Conservation (phyloP, 2,797 vertebrate genomes). For the Girardinus metallicus region DNA sequence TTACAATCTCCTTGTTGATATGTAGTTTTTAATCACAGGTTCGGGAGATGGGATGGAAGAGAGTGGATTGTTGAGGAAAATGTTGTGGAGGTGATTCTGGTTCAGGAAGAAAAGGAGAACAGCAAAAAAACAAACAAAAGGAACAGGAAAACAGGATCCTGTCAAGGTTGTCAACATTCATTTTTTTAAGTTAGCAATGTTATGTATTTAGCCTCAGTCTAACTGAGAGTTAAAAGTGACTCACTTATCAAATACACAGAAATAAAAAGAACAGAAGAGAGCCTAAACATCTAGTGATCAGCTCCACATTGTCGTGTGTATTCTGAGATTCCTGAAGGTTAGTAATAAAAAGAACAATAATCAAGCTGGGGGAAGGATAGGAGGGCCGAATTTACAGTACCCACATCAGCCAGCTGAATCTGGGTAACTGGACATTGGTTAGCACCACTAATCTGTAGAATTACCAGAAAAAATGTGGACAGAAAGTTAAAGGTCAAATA, state of each 20-base stretch:
- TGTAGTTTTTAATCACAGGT: constrained; percentile 80
- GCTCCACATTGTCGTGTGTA: constrained; percentile 76
- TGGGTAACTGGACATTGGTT: constrained; percentile 93
- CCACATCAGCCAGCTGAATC: constrained; percentile 86
- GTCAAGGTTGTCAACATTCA: constrained; percentile 81
- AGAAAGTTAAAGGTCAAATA: constrained; percentile 20
- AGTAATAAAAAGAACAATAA: constrained; percentile 61
- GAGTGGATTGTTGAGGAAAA: constrained; percentile 65
- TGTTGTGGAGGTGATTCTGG: constrained; percentile 71
- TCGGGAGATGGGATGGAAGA: constrained; percentile 80
- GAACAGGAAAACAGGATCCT: constrained; percentile 64
- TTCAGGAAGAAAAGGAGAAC: constrained; percentile 54
- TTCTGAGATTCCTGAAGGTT: constrained; percentile 85
- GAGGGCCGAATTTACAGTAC: constrained; percentile 88
- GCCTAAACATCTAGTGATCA: constrained; percentile 59
- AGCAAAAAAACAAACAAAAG: constrained; percentile 12
- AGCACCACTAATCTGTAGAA: constrained; percentile 91
- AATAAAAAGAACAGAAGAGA: constrained; percentile 53
- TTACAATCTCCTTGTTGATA: constrained; percentile 92
- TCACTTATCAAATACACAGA: constrained; percentile 59
- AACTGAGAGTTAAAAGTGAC: constrained; percentile 86
- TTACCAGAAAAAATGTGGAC: constrained; percentile 40
- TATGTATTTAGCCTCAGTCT: constrained; percentile 93
- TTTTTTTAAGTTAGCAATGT: constrained; percentile 81
- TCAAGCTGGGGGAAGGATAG: constrained; percentile 59